Conservation (phyloP, 2,888 invertebrate species). For the Drosophila dives region DNA sequence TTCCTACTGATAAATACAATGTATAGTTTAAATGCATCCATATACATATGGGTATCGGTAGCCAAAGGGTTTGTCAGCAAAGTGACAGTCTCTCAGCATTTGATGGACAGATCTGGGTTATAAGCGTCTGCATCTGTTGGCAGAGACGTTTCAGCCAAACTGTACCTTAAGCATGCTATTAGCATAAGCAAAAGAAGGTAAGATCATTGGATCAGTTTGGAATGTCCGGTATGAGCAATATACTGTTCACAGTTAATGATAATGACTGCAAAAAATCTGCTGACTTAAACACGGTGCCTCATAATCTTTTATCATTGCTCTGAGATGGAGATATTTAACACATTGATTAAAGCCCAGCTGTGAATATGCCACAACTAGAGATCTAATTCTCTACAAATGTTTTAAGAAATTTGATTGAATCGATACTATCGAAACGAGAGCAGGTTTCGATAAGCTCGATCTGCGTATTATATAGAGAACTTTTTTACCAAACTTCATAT, state of each 20-base stretch:
- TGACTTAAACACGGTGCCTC: neutral
- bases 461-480: neutral
- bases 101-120: constrained; percentile 71
- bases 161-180: constrained; percentile 23
- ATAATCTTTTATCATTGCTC: neutral
- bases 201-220: neutral
- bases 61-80: constrained; percentile 49
- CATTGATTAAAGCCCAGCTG: neutral
- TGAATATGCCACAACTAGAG: neutral
- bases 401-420: neutral
- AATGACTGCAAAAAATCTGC: neutral
- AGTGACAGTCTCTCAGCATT: constrained; percentile 32
- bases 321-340: neutral
- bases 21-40: constrained; percentile 5
- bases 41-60: constrained; percentile 26
- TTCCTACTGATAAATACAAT: constrained; percentile 13
- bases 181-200: constrained; percentile 6
- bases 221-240: neutral
- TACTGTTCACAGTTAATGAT: neutral
- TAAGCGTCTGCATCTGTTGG: constrained; percentile 25
- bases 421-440: neutral
- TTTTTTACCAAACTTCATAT: neutral
- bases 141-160: constrained; percentile 12
- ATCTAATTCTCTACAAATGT: neutral
- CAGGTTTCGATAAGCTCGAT: neutral